These are phyloP conservation scores for Candoia aspera DNA, from an alignment of 2,113 vertebrate genomes.

Conservation along the genomic window DNA sequence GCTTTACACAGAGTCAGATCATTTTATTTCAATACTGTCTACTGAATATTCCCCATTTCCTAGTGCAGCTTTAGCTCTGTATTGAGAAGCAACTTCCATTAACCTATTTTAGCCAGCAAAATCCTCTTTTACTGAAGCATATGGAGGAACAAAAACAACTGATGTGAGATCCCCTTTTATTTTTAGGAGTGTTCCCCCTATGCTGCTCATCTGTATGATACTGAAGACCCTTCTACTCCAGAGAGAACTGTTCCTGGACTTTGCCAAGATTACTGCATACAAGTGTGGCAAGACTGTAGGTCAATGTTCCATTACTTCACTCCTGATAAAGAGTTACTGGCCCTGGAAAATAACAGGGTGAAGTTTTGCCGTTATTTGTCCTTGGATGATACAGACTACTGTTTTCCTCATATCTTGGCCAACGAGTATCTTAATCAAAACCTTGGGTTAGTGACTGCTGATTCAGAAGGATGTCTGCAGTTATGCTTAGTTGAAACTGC, in stretches of 20 bases:
- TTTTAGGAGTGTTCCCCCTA: conserved; percentile 92
- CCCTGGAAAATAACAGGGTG: conserved; percentile 71
- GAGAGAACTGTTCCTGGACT: conserved; percentile 87
- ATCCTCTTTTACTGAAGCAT: background rate
- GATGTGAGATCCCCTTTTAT: conserved; percentile 34
- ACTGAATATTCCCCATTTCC: background rate
- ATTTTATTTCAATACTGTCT: background rate
- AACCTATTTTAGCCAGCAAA: background rate
- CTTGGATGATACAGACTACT: conserved; percentile 88
- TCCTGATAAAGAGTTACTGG: conserved; percentile 67
- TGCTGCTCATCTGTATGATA: conserved; percentile 92
- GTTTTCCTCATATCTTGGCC: conserved; percentile 85
- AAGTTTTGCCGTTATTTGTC: conserved; percentile 81
- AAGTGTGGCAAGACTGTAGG: conserved; percentile 82
- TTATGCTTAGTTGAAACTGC: conserved; percentile 90
- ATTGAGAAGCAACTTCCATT: background rate
- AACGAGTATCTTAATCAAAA: conserved; percentile 80
- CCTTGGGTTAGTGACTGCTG: conserved; percentile 81
- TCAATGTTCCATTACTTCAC: conserved; percentile 78
- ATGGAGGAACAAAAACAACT: background rate
- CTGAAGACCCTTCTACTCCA: conserved; percentile 87
- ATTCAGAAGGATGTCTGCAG: conserved; percentile 87
- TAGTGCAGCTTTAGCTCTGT: background rate
- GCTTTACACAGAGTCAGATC: background rate
- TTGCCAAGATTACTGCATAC: conserved; percentile 86